Base-by-base conservation (phyloP, 2,888 invertebrate genomes). In the Rotaria socialis region DNA sequence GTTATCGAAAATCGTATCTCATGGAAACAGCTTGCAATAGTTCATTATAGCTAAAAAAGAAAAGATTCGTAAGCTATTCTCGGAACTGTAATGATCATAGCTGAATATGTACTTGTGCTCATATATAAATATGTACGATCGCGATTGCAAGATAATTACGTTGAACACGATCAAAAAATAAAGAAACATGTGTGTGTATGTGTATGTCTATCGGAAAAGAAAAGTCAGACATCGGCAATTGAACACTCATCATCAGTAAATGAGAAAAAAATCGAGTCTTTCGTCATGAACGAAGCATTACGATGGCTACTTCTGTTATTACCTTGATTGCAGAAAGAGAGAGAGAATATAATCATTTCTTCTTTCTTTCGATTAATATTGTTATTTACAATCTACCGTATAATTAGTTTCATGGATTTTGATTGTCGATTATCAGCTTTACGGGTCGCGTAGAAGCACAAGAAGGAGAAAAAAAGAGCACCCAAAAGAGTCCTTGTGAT, bases 371-470 rank as follows among this genome's bases (percentile, higher is more conserved):
- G 67, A 67, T 67, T 67, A 35, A 67, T 35, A 27, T 14, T 27
- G 14, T 16, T 67, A 35, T 67, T 11, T 35, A 67, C 67, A 67
- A 16, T 67, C 11, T 11, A 60, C 67, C 35, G 35, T 67, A 67
- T 67, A 67, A 67, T 67, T 67, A 67, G 67, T 67, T 67, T 67
- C 67, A 67, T 67, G n/a, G 67, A 35, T 67, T 67, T 35, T 67
- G 67, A 11, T 11, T 67, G 67, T n/a, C 67, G 67, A 67, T 67
- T 67, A 67, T 27, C 16, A 67, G 35, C 67, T 67, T 67, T 67
- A 67, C 27, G 67, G 67, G 35, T 67, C 35, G 67, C 35, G 16
- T 67, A 35, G 67, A 67, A n/a, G 16, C 67, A 35, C 8, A 27
- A 35, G 35, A 35, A 35, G 1, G 10, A 60, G 14, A 27, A 27